Evolutionary conservation across 2,797 vertebrate species (phyloP).

Genomic region (Austrolebias charrua): DNA sequence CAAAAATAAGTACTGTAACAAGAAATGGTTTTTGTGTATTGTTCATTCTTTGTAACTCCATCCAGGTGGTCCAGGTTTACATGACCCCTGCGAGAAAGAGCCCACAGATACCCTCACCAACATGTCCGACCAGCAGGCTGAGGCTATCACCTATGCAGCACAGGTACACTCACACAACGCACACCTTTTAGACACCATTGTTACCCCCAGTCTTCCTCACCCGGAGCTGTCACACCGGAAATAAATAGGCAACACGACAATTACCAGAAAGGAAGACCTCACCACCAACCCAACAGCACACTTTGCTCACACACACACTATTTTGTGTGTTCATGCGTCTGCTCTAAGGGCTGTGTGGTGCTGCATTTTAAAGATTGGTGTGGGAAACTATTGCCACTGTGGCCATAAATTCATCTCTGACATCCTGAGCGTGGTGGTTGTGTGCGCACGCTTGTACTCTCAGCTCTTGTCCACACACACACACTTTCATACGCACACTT

Average conservation of each 20-base stretch:
- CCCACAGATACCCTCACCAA: constrained; percentile 88
- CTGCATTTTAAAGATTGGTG: constrained; percentile 67
- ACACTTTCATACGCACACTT: constrained; percentile 39
- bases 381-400: constrained; percentile 64
- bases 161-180: constrained; percentile 81
- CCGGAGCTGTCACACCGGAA: constrained; percentile 49
- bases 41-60: constrained; percentile 32
- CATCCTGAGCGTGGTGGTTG: constrained; percentile 50
- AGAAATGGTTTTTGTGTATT: constrained; percentile 9
- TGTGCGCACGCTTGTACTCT: constrained; percentile 16
- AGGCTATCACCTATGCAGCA: constrained; percentile 92
- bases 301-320: constrained; percentile 12
- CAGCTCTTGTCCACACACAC: constrained; percentile 38
- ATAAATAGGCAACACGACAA: constrained; percentile 43
- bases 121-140: constrained; percentile 91
- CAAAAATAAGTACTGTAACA: constrained; percentile 2
- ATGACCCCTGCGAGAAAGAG: constrained; percentile 96
- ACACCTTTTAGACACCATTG: constrained; percentile 26
- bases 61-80: constrained; percentile 92
- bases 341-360: constrained; percentile 21
- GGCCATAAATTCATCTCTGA: constrained; percentile 62
- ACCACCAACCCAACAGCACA: constrained; percentile 11
- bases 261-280: constrained; percentile 46
- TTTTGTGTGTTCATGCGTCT: constrained; percentile 1
- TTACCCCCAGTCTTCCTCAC: constrained; percentile 48